phyloP scores from a whole-genome alignment of 30 jellyfish, hydroid and myxozoan species.

The Cassiopea andromeda region DNA sequence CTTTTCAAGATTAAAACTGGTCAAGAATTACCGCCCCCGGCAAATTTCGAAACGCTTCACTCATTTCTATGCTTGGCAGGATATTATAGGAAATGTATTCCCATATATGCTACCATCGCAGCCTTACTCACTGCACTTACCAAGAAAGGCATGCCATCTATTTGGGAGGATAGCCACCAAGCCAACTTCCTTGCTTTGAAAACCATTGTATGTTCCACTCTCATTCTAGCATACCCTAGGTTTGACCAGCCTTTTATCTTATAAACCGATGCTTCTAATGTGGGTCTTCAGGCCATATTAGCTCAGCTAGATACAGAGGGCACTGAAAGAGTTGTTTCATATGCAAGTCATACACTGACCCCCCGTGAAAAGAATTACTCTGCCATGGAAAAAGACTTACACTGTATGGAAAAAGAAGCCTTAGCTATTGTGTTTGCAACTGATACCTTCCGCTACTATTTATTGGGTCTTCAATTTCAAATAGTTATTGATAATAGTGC shows the following conservation, averaged over 20 bases:
- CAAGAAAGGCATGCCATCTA: conserved; percentile 10
- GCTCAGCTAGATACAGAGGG: conserved; percentile 24
- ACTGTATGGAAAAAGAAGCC: conserved; percentile 7
- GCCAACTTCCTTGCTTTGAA: conserved; percentile 7
- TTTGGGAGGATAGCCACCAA: conserved; percentile 11
- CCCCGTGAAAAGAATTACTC: conserved; percentile 17
- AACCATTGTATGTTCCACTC: conserved; percentile 8
- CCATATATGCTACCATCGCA: conserved; percentile 28
- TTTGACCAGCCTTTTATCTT: conserved; percentile 24
- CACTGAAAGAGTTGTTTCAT: conserved; percentile 31
- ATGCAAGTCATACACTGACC: conserved; percentile 40
- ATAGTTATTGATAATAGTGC: conserved; percentile 64
- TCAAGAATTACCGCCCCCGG: no score
- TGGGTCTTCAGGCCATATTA: conserved; percentile 45
- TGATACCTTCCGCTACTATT: conserved; percentile 24
- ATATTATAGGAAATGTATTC: conserved; percentile 34
- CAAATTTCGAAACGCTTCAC: background rate
- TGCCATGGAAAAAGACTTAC: conserved; percentile 13
- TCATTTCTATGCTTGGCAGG: conserved; percentile 51
- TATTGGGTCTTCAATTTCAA: conserved; percentile 24
- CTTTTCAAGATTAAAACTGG: no score
- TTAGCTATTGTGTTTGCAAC: conserved; percentile 50
- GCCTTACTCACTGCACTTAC: conserved; percentile 30
- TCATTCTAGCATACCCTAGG: conserved; percentile 56
- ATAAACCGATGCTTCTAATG: conserved; percentile 35